Percentiles rank a stretch among this genome's conserved stretches.
Evolutionary conservation across 2,797 vertebrate species (phyloP).

Genomic region (Sardinella longiceps): DNA sequence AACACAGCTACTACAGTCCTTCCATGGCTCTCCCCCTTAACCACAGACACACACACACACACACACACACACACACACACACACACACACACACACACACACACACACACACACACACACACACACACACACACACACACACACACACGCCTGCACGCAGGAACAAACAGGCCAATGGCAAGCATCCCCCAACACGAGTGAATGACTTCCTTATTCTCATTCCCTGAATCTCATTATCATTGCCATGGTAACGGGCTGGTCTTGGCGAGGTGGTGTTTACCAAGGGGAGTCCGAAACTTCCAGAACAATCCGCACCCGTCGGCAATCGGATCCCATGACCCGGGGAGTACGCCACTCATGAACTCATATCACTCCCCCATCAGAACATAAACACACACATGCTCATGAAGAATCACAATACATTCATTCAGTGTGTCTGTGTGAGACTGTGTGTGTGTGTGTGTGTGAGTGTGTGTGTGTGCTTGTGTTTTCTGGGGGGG

Average conservation of each 20-base stretch:
- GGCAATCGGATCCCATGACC: slow-evolving; percentile 8
- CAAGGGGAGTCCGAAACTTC: slow-evolving; percentile 34
- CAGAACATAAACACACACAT: slow-evolving; percentile 13
- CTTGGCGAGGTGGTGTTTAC: slow-evolving; percentile 66
- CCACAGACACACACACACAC: slow-evolving; percentile 10
- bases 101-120: slow-evolving; percentile 43
- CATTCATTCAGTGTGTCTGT: not conserved
- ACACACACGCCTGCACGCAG: slow-evolving; percentile 28
- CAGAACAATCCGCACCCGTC: not conserved
- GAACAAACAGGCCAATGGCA: slow-evolving; percentile 43
- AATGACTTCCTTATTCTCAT: slow-evolving; percentile 79
- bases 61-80: not conserved
- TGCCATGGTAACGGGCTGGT: slow-evolving; percentile 61
- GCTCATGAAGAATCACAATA: slow-evolving; percentile 2
- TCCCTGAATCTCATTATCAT: slow-evolving; percentile 71
- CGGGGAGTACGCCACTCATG: not conserved
- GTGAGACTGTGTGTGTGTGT: not conserved
- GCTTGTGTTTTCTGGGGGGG: not conserved
- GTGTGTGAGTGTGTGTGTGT: not conserved
- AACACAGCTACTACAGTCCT: slow-evolving; percentile 63
- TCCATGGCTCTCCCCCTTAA: slow-evolving; percentile 35
- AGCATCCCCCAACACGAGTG: slow-evolving; percentile 62
- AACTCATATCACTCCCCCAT: not conserved
- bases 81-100: slow-evolving; percentile 40
- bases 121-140: slow-evolving; percentile 48